Conservation (phyloP, 2,888 invertebrate species). For the Galerucella nymphaeae region DNA sequence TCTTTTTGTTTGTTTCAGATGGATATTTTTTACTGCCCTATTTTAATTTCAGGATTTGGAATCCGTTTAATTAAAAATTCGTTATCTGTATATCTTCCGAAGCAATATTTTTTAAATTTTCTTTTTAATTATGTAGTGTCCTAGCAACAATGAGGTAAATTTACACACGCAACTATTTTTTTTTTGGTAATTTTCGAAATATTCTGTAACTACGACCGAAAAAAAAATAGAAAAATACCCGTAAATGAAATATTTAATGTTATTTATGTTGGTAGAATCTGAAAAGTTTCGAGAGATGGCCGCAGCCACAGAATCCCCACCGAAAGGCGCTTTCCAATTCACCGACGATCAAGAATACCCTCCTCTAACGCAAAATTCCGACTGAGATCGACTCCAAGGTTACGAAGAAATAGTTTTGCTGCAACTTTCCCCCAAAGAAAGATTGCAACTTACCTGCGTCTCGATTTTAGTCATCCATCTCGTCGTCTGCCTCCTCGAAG, state of each 20-base stretch:
- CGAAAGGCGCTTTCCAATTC: slow-evolving; percentile 78
- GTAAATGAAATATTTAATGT: not conserved
- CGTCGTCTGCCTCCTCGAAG: slow-evolving; percentile 59
- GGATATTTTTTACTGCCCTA: not conserved
- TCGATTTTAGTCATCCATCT: slow-evolving; percentile 59
- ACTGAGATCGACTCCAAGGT: slow-evolving; percentile 59
- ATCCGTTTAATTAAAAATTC: not conserved
- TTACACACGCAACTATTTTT: too few species aligned
- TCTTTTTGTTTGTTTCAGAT: not conserved
- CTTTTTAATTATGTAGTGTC: too few species aligned
- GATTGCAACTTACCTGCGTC: slow-evolving; percentile 57
- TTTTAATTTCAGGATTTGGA: not conserved
- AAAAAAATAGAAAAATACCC: not conserved
- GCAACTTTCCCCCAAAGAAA: slow-evolving; percentile 37
- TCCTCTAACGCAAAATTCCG: slow-evolving; percentile 76
- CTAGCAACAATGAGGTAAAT: too few species aligned
- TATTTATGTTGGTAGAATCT: slow-evolving; percentile 69
- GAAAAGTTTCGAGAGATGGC: slow-evolving; percentile 80
- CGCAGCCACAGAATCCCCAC: slow-evolving; percentile 78
- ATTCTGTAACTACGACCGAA: not conserved
- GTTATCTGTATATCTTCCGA: not conserved
- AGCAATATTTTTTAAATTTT: not conserved
- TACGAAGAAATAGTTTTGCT: slow-evolving; percentile 31
- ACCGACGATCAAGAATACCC: slow-evolving; percentile 88
- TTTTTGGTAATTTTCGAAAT: not conserved